phyloP scores from a whole-genome alignment of 2,113 vertebrate genomes.

The Crocuta crocuta region DNA sequence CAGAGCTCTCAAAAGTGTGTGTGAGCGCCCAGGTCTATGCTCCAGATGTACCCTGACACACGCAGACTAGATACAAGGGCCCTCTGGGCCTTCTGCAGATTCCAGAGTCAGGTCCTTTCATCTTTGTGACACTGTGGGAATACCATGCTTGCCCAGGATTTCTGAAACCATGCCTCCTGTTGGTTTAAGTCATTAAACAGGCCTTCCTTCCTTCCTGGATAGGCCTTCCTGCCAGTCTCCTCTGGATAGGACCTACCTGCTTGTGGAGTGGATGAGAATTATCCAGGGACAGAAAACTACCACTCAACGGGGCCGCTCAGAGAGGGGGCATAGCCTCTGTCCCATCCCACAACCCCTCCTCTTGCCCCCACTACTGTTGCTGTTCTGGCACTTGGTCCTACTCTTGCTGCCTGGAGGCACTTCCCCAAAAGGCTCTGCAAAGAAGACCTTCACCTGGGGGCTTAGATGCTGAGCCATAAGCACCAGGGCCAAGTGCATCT shows the following conservation, averaged over 20 bases:
- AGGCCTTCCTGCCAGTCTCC: not conserved
- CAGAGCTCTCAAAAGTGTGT: not conserved
- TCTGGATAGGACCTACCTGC: not conserved
- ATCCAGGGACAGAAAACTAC: not conserved
- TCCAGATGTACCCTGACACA: rapidly evolving
- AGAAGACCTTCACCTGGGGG: not conserved
- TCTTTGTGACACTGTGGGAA: not conserved
- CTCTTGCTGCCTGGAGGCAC: not conserved
- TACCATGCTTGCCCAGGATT: not conserved
- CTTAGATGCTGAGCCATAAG: not conserved
- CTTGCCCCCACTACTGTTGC: not conserved
- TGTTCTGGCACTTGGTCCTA: not conserved
- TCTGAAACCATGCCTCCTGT: rapidly evolving
- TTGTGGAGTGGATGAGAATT: not conserved
- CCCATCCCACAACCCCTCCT: not conserved
- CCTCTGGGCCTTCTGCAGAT: not conserved
- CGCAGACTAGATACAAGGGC: not conserved
- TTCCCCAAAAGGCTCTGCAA: not conserved
- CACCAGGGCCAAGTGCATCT: not conserved
- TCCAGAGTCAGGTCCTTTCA: not conserved
- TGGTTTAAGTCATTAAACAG: not conserved
- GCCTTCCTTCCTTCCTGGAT: not conserved
- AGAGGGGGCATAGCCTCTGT: not conserved
- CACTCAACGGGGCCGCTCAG: not conserved
- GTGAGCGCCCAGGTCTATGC: not conserved